Conservation (phyloP, 2,888 invertebrate species). For the Quadriops clusia region DNA sequence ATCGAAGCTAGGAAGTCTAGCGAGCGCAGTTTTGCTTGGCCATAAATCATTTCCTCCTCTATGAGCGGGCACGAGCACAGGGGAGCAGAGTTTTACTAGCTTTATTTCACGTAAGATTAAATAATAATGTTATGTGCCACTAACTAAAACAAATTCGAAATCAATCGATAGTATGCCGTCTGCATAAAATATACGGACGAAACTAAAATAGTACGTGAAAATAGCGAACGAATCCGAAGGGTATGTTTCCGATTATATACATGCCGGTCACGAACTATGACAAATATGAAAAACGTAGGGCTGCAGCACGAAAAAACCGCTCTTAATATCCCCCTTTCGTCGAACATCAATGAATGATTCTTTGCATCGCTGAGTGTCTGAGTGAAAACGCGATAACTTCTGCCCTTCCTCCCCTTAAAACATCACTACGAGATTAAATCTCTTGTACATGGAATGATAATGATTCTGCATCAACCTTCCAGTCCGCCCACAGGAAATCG, state of each 20-base stretch:
- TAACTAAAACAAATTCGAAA: slow-evolving; percentile 6
- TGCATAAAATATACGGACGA: slow-evolving; percentile 10
- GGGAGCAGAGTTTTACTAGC: slow-evolving; percentile 10
- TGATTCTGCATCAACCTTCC: too few relatives aligned
- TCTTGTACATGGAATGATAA: too few relatives aligned
- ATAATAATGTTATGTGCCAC: slow-evolving; percentile 10
- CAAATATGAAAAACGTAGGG: slow-evolving; percentile 28
- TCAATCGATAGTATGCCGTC: slow-evolving; percentile 4
- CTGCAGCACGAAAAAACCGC: slow-evolving; percentile 19
- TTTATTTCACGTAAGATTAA: slow-evolving; percentile 14
- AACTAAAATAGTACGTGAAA: slow-evolving; percentile 15
- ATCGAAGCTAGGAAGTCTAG: too few relatives aligned
- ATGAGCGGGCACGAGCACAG: too few relatives aligned
- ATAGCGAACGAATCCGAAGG: slow-evolving; percentile 14
- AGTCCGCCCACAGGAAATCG: too few relatives aligned
- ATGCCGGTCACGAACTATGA: slow-evolving; percentile 24
- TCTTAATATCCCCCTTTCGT: slow-evolving; percentile 22
- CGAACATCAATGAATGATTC: slow-evolving; percentile 22
- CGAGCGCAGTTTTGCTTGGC: too few relatives aligned
- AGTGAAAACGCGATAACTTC: slow-evolving; percentile 14
- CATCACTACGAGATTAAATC: too few relatives aligned
- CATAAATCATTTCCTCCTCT: too few relatives aligned
- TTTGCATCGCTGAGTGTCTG: slow-evolving; percentile 18
- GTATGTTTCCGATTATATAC: slow-evolving; percentile 13
- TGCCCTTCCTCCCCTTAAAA: slow-evolving; percentile 7